Conservation (phyloP, 2,113 vertebrate genomes). For the Origma solitaria region DNA sequence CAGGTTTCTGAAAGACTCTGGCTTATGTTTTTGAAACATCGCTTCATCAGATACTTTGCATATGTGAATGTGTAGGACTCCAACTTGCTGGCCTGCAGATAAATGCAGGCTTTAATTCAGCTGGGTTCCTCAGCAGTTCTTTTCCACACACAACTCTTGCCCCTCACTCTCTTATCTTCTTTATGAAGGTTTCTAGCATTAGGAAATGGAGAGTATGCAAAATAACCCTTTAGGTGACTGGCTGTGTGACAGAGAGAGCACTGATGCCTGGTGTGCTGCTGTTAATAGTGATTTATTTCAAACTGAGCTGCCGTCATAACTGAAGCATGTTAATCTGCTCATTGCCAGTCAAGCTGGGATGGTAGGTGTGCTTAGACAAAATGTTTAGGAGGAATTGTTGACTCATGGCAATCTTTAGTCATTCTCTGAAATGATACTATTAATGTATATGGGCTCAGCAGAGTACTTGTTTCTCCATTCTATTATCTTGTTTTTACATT, state of each 20-base stretch:
- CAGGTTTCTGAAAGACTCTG: not conserved
- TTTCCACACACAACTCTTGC: not conserved
- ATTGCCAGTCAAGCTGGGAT: conserved; percentile 36
- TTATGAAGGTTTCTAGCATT: not conserved
- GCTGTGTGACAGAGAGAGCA: not conserved
- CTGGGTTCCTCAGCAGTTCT: not conserved
- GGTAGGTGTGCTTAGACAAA: conserved; percentile 58
- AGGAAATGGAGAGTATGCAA: not conserved
- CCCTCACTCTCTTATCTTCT: not conserved
- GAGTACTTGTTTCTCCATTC: conserved; percentile 33
- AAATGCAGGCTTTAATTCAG: not conserved
- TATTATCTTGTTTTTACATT: conserved; percentile 38
- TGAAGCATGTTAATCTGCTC: conserved; percentile 29
- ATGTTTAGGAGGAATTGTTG: conserved; percentile 50
- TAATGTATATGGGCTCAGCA: conserved; percentile 16
- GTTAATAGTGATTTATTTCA: not conserved
- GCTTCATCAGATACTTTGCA: not conserved
- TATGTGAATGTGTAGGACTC: not conserved
- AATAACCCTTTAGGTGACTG: not conserved
- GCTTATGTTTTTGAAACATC: not conserved
- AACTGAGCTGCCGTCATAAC: not conserved
- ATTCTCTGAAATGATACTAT: conserved; percentile 36
- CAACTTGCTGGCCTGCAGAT: not conserved
- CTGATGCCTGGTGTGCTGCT: not conserved
- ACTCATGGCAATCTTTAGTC: conserved; percentile 55